Evolutionary conservation across 2,797 vertebrate species (phyloP), one percentile per base, ranked within the genome.

Genomic region (Falco peregrinus): DNA sequence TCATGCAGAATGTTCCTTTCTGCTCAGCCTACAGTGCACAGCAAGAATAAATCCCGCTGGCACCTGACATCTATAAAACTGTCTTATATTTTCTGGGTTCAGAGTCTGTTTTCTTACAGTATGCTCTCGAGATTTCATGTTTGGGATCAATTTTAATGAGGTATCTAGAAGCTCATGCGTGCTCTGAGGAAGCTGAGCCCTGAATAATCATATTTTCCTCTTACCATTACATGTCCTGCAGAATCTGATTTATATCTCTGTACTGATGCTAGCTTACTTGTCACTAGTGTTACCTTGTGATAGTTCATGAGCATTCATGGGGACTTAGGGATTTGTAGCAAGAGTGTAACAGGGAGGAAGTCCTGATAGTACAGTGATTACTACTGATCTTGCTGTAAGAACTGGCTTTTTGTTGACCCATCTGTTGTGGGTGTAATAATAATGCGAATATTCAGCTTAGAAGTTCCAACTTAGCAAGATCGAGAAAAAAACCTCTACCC

Each of bases 31-130:
- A 33, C 25, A 41, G 53, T 17, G 15, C 8, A 59, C 25, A 85
- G 75, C 26, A 81, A 79, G 68, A 92, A 79, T 61, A 91, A 92
- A 92, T 89, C 61, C 87, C 83, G 13, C 69, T 92, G 90, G 61
- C 73, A 86, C 41, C 19, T 92, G 53, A 67, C 10, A 63, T 73
- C 61, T 78, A 48, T 79, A 81, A 85, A 87, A 73, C 31, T 68
- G 5, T 80, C 69, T 59, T 65, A 14, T 21, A 51, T 77, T 75
- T 91, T 89, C 78, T 78, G n/a, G 20, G 21, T 81, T 90, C 50
- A 37, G 18, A 64, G n/a, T 43, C 56, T 57, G 53, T 50, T 70
- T 80, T 80, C 94, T 83, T 77, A 47, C 50, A 89, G 9, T 68
- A 56, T 29, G 5, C 70, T 65, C 64, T 65, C 33, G 56, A 87